phyloP scores from a whole-genome alignment of 2,113 vertebrate species.

The Thryonomys swinderianus region DNA sequence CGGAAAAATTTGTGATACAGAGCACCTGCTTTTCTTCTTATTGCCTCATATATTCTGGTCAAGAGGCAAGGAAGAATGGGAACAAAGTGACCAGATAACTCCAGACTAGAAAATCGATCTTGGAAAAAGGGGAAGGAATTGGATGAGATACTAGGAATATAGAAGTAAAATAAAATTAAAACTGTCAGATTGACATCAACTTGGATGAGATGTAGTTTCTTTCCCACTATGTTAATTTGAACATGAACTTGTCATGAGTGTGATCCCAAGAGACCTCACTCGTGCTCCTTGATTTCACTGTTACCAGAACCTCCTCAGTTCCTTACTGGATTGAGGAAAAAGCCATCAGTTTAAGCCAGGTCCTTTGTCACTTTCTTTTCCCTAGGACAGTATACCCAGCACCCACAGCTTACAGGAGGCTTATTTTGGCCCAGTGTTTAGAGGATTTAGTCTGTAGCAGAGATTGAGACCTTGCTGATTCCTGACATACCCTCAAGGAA shows the following conservation, averaged over 20 bases:
- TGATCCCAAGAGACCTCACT: background rate
- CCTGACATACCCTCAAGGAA: background rate
- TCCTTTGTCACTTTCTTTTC: background rate
- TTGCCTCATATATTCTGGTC: background rate
- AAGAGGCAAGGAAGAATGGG: background rate
- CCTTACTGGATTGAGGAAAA: background rate
- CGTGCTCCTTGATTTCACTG: background rate
- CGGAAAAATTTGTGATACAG: background rate
- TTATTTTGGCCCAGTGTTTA: background rate
- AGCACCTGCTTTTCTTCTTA: background rate
- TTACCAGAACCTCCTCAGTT: background rate
- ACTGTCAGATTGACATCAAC: accelerated
- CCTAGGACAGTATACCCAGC: background rate
- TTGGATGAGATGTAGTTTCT: background rate
- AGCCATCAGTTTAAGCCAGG: background rate
- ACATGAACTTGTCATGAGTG: background rate
- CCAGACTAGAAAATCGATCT: background rate
- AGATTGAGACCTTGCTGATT: background rate
- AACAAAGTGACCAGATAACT: background rate
- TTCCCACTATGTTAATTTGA: accelerated
- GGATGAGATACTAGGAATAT: background rate
- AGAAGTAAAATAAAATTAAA: background rate
- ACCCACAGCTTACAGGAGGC: background rate
- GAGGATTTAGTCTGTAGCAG: background rate
- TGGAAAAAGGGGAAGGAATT: background rate